Conservation (phyloP, 2,888 invertebrate species). For the Dicranocentrus wangi region DNA sequence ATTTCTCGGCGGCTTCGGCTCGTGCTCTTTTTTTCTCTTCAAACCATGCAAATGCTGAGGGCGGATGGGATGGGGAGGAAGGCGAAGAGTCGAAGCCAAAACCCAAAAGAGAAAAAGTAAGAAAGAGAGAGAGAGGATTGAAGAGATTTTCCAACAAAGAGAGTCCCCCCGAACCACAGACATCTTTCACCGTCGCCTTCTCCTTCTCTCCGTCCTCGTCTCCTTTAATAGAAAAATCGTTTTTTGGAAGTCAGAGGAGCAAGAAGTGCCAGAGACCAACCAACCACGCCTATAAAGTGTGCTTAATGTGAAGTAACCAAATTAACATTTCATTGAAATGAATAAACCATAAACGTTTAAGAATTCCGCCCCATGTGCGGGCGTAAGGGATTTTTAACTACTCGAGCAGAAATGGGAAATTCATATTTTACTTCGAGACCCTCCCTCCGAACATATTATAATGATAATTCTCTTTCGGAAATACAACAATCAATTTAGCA, state of each 20-base stretch:
- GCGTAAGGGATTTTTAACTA: constrained; percentile 26
- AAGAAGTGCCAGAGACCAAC: constrained; percentile 50
- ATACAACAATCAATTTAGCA: constrained; percentile 44
- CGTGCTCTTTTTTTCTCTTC: neutral
- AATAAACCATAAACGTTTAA: constrained; percentile 61
- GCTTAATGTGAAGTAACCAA: constrained; percentile 62
- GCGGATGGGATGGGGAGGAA: constrained; percentile 5
- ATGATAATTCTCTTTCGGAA: constrained; percentile 43
- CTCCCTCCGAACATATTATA: constrained; percentile 26
- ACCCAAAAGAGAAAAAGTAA: constrained; percentile 25
- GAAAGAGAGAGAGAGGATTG: constrained; percentile 55
- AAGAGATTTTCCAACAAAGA: constrained; percentile 53
- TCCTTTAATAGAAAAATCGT: constrained; percentile 11
- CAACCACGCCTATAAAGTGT: constrained; percentile 64
- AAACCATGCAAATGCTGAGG: constrained; percentile 14
- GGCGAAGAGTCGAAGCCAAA: constrained; percentile 50
- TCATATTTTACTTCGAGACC: neutral
- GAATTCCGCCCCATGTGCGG: constrained; percentile 38
- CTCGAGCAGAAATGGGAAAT: constrained; percentile 8
- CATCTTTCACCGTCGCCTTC: neutral
- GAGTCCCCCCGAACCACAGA: neutral
- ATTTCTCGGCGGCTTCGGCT: no score
- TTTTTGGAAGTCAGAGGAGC: constrained; percentile 5
- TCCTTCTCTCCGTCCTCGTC: neutral
- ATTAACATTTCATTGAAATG: constrained; percentile 66